phyloP scores from a whole-genome alignment of 2,888 invertebrate genomes.

The Arenicola marina region DNA sequence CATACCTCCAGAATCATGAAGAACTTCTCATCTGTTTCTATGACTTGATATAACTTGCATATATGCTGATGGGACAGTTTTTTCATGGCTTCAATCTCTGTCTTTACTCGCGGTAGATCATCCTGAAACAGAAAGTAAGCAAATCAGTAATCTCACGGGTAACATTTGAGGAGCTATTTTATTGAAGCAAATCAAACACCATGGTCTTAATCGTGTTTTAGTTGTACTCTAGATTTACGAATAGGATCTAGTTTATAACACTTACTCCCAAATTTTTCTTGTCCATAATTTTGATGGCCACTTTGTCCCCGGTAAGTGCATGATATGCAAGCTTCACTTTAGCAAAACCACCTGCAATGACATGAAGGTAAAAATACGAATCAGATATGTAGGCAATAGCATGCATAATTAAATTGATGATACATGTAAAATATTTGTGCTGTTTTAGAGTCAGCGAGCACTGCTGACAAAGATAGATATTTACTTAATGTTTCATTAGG shows the following conservation, averaged over 20 bases:
- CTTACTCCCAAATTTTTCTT: conserved; percentile 70
- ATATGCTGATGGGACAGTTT: conserved; percentile 74
- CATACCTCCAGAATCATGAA: conserved; percentile 76
- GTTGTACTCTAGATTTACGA: background rate
- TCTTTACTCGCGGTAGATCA: conserved; percentile 73
- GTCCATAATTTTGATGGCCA: conserved; percentile 83
- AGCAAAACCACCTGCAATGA: conserved; percentile 72
- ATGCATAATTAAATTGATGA: background rate
- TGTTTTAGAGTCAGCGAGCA: background rate
- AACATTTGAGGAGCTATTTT: too few relatives aligned
- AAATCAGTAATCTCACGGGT: too few relatives aligned
- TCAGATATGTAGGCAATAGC: background rate
- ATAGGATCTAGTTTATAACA: background rate
- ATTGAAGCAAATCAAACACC: background rate
- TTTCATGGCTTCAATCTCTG: conserved; percentile 77
- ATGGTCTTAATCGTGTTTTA: background rate
- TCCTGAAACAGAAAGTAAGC: conserved; percentile 59
- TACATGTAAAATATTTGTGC: background rate
- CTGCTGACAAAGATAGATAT: background rate
- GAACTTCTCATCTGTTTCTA: conserved; percentile 76
- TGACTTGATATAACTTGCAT: conserved; percentile 78
- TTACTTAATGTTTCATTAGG: background rate
- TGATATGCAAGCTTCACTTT: conserved; percentile 81
- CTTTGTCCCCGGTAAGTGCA: conserved; percentile 77
- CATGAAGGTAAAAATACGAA: background rate